Evolutionary conservation across 2,888 invertebrate genomes (phyloP), one percentile per base, ranked within the genome.

Genomic region (Phorcus lineatus): DNA sequence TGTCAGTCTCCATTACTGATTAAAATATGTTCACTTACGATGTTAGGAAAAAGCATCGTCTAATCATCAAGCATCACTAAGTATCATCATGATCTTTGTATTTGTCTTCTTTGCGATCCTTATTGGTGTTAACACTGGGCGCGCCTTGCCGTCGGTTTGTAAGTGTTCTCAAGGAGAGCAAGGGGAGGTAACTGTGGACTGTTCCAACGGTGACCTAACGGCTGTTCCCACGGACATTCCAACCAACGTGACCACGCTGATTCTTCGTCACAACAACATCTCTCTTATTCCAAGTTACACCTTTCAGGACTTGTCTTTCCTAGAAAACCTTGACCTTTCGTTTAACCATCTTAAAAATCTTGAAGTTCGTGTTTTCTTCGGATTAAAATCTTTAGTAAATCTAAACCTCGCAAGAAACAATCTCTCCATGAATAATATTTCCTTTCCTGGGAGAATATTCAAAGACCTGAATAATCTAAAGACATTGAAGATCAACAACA

Each of bases 131-230:
- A 36, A 36, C n/a, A 2, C 0, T 19, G 62, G 28, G 13, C 24
- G 62, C 9, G 13, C 28, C 28, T 62, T 24, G 62, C 62, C 28
- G 62, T 13, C 7, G 1, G 47, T 6, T 1, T 77, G 77, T 52
- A 47, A 40, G 17, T 77, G 19, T 66, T 11, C n/a, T 24, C 19
- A 24, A 0, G 22, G 7, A 0, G 40, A 28, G n/a, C 28, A 66
- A 40, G 52, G 36, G 28, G 77, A 62, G 47, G 66, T 77, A 36
- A 62, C 66, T 11, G 66, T 66, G 1, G 66, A 77, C 66, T 77
- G 77, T n/a, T 77, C 77, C 24, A 2, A 11, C 22, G 52, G 17
- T 22, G 47, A 66, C 16, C 47, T 57, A 66, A 77, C 77, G 28
- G 17, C 24, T 40, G 77, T 77, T 16, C 77, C 77, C 6, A 11